Evolutionary conservation across 2,797 vertebrate genomes (phyloP).

Genomic region (Acanthornis magna): DNA sequence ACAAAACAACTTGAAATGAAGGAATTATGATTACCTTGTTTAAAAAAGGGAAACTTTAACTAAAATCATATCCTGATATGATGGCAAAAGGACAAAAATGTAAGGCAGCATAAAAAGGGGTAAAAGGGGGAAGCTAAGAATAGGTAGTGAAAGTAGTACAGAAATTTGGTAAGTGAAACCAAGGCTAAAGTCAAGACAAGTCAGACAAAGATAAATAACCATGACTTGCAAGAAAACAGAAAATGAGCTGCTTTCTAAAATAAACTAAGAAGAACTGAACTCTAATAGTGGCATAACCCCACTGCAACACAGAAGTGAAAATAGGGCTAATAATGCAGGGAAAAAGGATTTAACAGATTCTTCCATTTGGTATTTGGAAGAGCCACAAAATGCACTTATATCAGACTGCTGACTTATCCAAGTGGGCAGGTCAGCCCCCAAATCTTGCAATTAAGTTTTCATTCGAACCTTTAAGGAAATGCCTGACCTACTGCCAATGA

Average conservation of each 20-base stretch:
- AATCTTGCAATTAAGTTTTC: neutral
- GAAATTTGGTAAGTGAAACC: neutral
- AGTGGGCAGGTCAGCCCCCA: neutral
- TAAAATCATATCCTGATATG: neutral
- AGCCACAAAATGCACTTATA: neutral
- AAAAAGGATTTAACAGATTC: neutral
- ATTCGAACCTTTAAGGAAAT: fast-evolving
- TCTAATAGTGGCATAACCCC: neutral
- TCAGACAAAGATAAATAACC: neutral
- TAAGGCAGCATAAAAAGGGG: neutral
- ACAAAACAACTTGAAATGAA: neutral
- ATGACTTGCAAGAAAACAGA: neutral
- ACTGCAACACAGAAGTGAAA: neutral
- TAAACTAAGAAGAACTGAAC: neutral
- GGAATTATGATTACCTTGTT: neutral
- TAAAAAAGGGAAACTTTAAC: neutral
- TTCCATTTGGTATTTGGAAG: neutral
- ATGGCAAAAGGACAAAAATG: neutral
- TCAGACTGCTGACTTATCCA: neutral
- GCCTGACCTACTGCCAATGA: neutral
- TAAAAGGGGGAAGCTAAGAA: neutral
- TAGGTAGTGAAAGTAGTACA: neutral
- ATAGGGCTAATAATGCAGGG: neutral
- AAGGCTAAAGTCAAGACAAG: neutral
- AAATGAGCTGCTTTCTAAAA: neutral